Evolutionary conservation across 2,888 invertebrate species (phyloP).

Genomic region (Habrosyne pyritoides): DNA sequence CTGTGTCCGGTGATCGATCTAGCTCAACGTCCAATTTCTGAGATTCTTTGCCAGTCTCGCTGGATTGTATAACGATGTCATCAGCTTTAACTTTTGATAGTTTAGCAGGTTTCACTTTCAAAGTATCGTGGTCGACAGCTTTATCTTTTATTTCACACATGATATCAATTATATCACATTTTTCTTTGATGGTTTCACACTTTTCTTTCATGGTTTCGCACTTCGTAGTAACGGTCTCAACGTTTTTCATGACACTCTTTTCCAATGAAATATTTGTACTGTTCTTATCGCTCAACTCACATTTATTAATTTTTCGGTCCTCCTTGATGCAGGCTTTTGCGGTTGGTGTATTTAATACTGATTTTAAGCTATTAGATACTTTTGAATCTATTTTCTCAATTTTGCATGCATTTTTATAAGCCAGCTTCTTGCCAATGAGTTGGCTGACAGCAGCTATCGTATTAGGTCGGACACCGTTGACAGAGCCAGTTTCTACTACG

Average conservation of each 20-base stretch:
- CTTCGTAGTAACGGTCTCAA: slow-evolving; percentile 9
- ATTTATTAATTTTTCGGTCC: slow-evolving; percentile 41
- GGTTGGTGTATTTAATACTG: slow-evolving; percentile 71
- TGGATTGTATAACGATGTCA: background rate
- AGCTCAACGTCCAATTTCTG: slow-evolving; percentile 21
- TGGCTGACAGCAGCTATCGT: slow-evolving; percentile 72
- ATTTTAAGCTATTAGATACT: slow-evolving; percentile 65
- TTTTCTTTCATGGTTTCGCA: slow-evolving; percentile 25
- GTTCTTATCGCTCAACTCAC: slow-evolving; percentile 34
- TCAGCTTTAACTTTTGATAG: slow-evolving; percentile 3
- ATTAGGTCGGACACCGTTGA: slow-evolving; percentile 63
- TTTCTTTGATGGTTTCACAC: slow-evolving; percentile 26
- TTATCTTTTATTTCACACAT: slow-evolving; percentile 10
- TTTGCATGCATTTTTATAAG: slow-evolving; percentile 68
- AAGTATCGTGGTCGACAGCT: background rate
- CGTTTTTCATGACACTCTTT: slow-evolving; percentile 24
- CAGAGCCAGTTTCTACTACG: slow-evolving; percentile 62
- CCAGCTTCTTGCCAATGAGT: slow-evolving; percentile 68
- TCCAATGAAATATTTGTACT: slow-evolving; percentile 31
- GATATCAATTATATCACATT: slow-evolving; percentile 16
- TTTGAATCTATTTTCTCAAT: slow-evolving; percentile 71
- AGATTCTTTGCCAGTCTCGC: slow-evolving; percentile 11
- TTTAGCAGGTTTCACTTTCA: background rate
- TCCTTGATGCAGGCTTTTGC: slow-evolving; percentile 53
- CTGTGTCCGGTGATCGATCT: slow-evolving; percentile 22